Percentiles rank a stretch among this genome's conserved stretches.
These are phyloP conservation scores for Naso thynnoides DNA, from an alignment of 2,797 vertebrate genomes.

Conservation along the genomic window DNA sequence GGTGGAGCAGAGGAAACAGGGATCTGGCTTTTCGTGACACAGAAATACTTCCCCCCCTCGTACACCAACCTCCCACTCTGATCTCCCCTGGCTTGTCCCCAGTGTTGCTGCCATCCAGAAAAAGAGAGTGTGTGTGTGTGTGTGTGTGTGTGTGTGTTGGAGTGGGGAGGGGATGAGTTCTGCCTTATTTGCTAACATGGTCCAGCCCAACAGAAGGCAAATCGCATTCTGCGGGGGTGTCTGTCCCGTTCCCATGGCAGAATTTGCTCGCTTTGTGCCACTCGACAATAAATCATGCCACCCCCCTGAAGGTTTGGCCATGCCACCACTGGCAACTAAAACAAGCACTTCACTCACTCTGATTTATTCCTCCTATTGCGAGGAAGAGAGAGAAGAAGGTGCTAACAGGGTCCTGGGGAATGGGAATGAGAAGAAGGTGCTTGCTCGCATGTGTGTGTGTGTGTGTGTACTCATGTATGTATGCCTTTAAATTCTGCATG, in stretches of 20 bases:
- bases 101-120: slow-evolving; percentile 51
- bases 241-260: slow-evolving; percentile 75
- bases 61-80: slow-evolving; percentile 51
- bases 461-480: slow-evolving; percentile 11
- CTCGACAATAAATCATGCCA: slow-evolving; percentile 80
- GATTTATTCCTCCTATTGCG: slow-evolving; percentile 82
- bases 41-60: slow-evolving; percentile 48
- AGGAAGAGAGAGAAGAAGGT: slow-evolving; percentile 75
- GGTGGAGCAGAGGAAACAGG: slow-evolving; percentile 57
- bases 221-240: slow-evolving; percentile 72
- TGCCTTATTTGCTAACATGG: slow-evolving; percentile 77
- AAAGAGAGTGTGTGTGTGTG: slow-evolving; percentile 12
- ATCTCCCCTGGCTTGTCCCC: slow-evolving; percentile 58
- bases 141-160: slow-evolving; percentile 30
- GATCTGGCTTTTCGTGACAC: slow-evolving; percentile 59
- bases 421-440: slow-evolving; percentile 48
- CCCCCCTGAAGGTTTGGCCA: slow-evolving; percentile 74
- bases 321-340: slow-evolving; percentile 77
- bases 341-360: slow-evolving; percentile 80
- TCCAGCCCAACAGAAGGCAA: slow-evolving; percentile 77
- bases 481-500: slow-evolving; percentile 37
- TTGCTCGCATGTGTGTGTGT: slow-evolving; percentile 31
- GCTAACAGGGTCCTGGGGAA: slow-evolving; percentile 81
- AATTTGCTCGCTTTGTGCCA: slow-evolving; percentile 71
- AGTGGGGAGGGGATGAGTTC: slow-evolving; percentile 56